Base-by-base conservation (phyloP, 2,113 vertebrate genomes). In the Monopterus albus region DNA sequence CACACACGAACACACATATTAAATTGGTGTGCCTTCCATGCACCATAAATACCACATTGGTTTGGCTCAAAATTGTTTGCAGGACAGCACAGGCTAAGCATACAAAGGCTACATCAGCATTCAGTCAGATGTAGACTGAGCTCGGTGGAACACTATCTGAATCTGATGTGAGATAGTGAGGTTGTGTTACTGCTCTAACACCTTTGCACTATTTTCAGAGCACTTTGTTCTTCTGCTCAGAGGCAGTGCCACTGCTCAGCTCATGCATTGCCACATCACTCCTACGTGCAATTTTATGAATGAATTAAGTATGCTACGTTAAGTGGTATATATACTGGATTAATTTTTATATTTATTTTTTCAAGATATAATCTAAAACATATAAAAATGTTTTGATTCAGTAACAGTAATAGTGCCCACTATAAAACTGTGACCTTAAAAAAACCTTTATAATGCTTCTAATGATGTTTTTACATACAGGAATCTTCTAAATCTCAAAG, bases 41-140 rank as follows among this genome's bases (percentile, higher is more conserved):
- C 35, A 31, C 58, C 60, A 78, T 87, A 86, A 85, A 88, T 86
- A 84, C 86, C 73, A 75, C 68, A 73, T n/a, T 63, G 75, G 31
- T 74, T 81, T 40, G 2, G 60, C 75, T 83, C 45, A 75, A 78
- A 72, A 64, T 63, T 46, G 52, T 71, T 50, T 23, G 38, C 36
- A 10, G 61, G 52, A 42, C 50, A 63, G 59, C 58, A 72, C 61
- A 61, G 58, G 69, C 49, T 35, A 21, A 70, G 79, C 66, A 74
- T 60, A 66, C 57, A 72, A 66, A 81, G 60, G 35, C 21, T 12
- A 38, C 58, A 79, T 84, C 69, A 59, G 53, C 79, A 71, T 49
- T 72, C 59, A 39, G 71, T 7, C 67, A 73, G 71, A 78, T 64
- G 43, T 39, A 78, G 67, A 51, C 35, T 23, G 51, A 72, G 55